Evolutionary conservation across 2,888 invertebrate genomes (phyloP), one percentile per base, ranked within the genome.

Genomic region (Drosophila cognata): DNA sequence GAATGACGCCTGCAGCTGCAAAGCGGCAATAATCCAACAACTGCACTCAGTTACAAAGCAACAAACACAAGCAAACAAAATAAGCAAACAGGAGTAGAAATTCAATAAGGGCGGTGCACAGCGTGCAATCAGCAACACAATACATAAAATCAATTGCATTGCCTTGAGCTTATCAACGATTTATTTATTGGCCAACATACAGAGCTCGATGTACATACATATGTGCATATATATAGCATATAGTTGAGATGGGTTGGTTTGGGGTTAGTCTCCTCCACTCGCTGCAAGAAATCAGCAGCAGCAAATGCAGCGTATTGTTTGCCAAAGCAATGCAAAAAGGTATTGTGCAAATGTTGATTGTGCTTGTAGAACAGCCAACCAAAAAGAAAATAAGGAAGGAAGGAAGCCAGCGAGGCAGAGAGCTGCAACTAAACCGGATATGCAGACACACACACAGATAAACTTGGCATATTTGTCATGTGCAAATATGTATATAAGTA

Each of bases 81-180:
- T 48, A 56, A 71, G 57, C 63, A 65, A 52, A 71, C 50, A 59
- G n/a, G 71, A 71, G 62, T 11, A 46, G 52, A 58, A 72, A 75
- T 77, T 77, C 73, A 81, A 78, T 78, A 77, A 67, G 81, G 67
- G 77, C 55, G 21, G 21, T 21, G 21, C 57, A 25, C 46, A 52
- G 70, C 59, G 75, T 78, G 86, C 90, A 84, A 84, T 84, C 90
- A 90, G 71, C 71, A 83, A 71, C 65, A 79, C 90, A 84, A 84
- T 86, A 90, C 82, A 83, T 83, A 76, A 81, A 90, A 90, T 86
- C 90, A 88, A 85, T 90, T 75, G 87, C 90, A 90, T 71, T 81
- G 90, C 90, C 74, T 80, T 71, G 71, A 74, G 85, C 88, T 88
- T 90, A 85, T 85, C 90, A 90, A 86, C 73, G 90, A 72, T 71